A percentile compares a stretch with the other conserved stretches of the same genome.
These are phyloP conservation scores for Agrochola lychnidis DNA, from an alignment of 2,888 invertebrate species.

Conservation along the genomic window DNA sequence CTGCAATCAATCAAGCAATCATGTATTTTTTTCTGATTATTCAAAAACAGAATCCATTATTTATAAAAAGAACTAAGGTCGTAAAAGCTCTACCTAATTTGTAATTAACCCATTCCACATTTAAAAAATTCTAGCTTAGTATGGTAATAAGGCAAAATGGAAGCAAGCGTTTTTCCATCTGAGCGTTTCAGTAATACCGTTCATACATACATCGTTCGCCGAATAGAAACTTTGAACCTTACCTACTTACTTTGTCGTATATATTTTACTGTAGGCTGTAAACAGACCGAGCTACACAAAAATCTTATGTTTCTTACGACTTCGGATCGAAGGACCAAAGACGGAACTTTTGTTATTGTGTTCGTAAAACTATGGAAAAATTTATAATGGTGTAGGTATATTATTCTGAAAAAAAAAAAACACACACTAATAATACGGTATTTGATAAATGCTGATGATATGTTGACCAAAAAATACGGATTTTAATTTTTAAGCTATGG, in stretches of 20 bases:
- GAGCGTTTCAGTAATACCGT: constrained; percentile 38
- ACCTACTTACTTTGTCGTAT: constrained; percentile 24
- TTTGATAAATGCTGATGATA: not conserved
- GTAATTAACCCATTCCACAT: constrained; percentile 31
- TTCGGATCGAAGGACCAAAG: not conserved
- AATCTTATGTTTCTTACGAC: not conserved
- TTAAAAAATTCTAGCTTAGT: constrained; percentile 23
- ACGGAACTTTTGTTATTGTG: not conserved
- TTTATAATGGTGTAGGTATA: not conserved
- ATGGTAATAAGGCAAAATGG: constrained; percentile 48
- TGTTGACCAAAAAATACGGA: not conserved
- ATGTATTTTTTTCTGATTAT: no score
- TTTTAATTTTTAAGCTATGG: not conserved
- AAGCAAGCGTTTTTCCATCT: constrained; percentile 31
- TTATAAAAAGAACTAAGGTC: not conserved
- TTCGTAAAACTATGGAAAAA: not conserved
- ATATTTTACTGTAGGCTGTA: constrained; percentile 16
- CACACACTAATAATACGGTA: not conserved
- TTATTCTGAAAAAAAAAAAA: not conserved
- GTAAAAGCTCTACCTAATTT: not conserved
- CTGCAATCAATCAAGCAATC: no score
- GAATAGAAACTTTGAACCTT: constrained; percentile 26
- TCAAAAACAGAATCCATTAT: not conserved
- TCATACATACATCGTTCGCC: constrained; percentile 15
- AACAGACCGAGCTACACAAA: constrained; percentile 19